phyloP scores from a whole-genome alignment of 2,797 vertebrate genomes.

The Salarias fasciatus region DNA sequence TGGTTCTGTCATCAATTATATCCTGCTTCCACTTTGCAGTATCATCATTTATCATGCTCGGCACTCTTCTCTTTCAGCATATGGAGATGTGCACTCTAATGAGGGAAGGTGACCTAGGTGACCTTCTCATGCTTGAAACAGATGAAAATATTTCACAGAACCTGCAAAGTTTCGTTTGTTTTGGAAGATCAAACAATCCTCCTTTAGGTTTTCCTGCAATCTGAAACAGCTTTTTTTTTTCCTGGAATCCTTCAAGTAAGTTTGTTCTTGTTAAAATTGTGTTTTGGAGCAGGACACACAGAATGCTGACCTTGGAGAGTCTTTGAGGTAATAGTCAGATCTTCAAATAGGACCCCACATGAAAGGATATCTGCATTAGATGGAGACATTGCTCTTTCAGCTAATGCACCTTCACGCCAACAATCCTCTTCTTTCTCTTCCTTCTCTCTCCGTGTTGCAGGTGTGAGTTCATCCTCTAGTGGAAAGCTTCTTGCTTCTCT shows the following conservation, averaged over 20 bases:
- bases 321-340: constrained; percentile 10
- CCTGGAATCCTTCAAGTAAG: not conserved
- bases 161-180: constrained; percentile 5
- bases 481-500: constrained; percentile 82
- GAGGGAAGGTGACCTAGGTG: constrained; percentile 38
- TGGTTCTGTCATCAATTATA: constrained; percentile 50
- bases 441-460: constrained; percentile 48
- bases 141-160: constrained; percentile 26
- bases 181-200: constrained; percentile 17
- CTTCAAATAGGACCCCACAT: constrained; percentile 1
- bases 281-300: constrained; percentile 9
- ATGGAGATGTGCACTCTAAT: constrained; percentile 31
- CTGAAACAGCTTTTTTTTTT: constrained; percentile 4
- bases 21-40: constrained; percentile 41
- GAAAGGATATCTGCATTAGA: constrained; percentile 2
- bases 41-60: constrained; percentile 37
- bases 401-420: not conserved
- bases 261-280: constrained; percentile 43
- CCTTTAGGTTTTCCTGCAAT: not conserved
- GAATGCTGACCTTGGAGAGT: constrained; percentile 14
- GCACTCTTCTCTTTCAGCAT: constrained; percentile 16
- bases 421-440: not conserved
- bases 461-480: constrained; percentile 65
- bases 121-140: constrained; percentile 36
- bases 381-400: not conserved